Percentiles rank a stretch among this genome's conserved stretches.
Evolutionary conservation across 2,888 invertebrate genomes (phyloP).

Genomic region (Athrips mouffetella): DNA sequence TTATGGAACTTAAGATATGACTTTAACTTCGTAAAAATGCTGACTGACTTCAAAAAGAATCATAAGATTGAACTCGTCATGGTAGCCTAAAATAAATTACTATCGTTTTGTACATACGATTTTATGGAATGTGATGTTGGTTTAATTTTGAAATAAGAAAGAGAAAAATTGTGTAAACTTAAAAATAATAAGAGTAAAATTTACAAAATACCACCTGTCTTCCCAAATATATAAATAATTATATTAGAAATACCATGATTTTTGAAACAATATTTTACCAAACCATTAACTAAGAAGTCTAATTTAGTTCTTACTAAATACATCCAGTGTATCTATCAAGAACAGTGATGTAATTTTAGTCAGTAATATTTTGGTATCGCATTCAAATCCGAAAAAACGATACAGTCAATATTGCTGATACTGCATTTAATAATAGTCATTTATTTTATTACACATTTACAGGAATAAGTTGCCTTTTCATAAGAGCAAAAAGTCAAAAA

Average conservation of each 20-base stretch:
- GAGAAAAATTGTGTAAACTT: not conserved
- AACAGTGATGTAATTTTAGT: too few species aligned
- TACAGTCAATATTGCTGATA: too few species aligned
- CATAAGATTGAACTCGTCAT: slow-evolving; percentile 3
- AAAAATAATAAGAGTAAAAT: not conserved
- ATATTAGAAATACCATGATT: too few species aligned
- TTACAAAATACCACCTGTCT: not conserved
- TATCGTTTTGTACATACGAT: slow-evolving; percentile 64
- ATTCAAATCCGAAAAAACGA: too few species aligned
- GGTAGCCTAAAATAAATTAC: slow-evolving; percentile 26
- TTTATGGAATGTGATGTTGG: slow-evolving; percentile 68
- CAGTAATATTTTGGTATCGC: too few species aligned
- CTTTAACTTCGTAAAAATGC: slow-evolving; percentile 42
- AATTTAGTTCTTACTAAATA: too few species aligned
- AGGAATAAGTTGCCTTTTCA: too few species aligned
- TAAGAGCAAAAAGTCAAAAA: too few species aligned
- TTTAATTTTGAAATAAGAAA: slow-evolving; percentile 44
- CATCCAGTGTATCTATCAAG: too few species aligned
- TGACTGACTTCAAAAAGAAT: slow-evolving; percentile 32
- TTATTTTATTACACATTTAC: not conserved
- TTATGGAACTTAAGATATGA: slow-evolving; percentile 24
- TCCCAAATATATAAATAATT: not conserved
- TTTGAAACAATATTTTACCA: too few species aligned
- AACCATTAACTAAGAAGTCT: too few species aligned
- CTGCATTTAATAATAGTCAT: not conserved